Evolutionary conservation across 2,797 vertebrate genomes (phyloP).

Genomic region (Lepilemur ruficaudatus): DNA sequence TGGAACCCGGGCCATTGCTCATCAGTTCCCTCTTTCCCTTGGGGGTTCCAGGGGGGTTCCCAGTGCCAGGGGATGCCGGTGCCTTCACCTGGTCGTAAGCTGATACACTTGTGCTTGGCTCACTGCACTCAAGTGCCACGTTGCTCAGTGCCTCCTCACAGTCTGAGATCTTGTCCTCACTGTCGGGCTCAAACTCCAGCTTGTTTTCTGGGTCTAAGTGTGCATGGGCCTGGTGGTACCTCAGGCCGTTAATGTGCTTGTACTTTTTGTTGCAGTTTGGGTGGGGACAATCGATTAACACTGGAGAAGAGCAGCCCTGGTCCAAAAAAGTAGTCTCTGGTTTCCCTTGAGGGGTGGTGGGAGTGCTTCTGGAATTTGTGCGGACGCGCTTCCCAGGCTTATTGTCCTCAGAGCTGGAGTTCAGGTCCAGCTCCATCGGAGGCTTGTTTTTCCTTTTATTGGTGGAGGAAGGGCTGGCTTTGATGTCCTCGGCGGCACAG

Average conservation of each 20-base stretch:
- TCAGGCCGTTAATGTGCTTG: constrained; percentile 98
- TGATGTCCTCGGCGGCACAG: constrained; percentile 94
- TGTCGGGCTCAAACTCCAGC: constrained; percentile 94
- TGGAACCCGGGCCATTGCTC: constrained; percentile 89
- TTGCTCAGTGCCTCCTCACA: constrained; percentile 92
- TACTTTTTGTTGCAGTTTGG: constrained; percentile 99
- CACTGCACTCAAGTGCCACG: constrained; percentile 91
- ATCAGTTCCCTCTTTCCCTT: constrained; percentile 93
- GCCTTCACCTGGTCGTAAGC: constrained; percentile 90
- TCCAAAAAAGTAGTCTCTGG: constrained; percentile 94
- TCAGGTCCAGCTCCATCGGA: constrained; percentile 94
- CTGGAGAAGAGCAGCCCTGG: constrained; percentile 94
- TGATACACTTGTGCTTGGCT: constrained; percentile 86
- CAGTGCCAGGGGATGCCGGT: constrained; percentile 89
- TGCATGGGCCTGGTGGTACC: constrained; percentile 98
- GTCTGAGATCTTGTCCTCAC: constrained; percentile 95
- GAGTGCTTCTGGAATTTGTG: constrained; percentile 96
- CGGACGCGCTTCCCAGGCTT: constrained; percentile 95
- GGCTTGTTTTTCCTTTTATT: constrained; percentile 95
- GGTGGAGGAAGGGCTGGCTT: constrained; percentile 89
- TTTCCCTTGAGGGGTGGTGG: constrained; percentile 96
- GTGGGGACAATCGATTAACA: constrained; percentile 98
- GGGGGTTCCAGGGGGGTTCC: constrained; percentile 91
- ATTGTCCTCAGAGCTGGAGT: constrained; percentile 93
- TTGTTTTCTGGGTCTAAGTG: constrained; percentile 95